Evolutionary conservation across 1,140 invertebrate species (phyloP).

Genomic region (Anoplolepis gracilipes): DNA sequence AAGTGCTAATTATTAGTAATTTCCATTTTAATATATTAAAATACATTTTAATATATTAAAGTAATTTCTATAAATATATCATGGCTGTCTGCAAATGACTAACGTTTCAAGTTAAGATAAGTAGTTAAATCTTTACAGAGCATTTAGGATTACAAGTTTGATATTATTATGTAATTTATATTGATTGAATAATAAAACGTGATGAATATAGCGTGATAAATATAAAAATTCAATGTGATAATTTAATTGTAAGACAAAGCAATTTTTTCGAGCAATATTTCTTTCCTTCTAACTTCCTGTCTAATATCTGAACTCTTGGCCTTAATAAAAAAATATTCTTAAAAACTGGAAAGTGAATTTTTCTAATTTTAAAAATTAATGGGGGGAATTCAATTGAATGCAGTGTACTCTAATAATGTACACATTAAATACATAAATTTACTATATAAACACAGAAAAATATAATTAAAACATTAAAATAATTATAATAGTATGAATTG

Average conservation of each 20-base stretch:
- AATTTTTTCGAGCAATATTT: not conserved
- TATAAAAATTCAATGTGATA: too few relatives aligned
- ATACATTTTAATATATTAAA: not conserved
- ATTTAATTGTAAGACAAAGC: too few relatives aligned
- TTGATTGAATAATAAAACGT: not conserved
- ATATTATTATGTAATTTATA: not conserved
- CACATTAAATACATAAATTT: too few relatives aligned
- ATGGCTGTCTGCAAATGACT: not conserved
- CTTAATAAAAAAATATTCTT: constrained; percentile 15
- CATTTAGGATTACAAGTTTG: not conserved
- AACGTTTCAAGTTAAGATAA: not conserved
- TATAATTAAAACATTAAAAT: too few relatives aligned
- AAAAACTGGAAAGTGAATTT: not conserved
- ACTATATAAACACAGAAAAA: too few relatives aligned
- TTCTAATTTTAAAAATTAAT: constrained; percentile 28
- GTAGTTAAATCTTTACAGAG: not conserved
- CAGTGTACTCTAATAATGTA: too few relatives aligned
- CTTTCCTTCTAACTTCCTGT: not conserved
- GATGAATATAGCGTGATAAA: not conserved
- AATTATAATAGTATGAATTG: too few relatives aligned
- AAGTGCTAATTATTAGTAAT: too few relatives aligned
- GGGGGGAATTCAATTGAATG: too few relatives aligned
- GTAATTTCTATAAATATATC: not conserved
- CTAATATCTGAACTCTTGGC: constrained; percentile 19
- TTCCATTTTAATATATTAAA: not conserved